phyloP scores from a whole-genome alignment of 2,113 vertebrate species.

The Malurus cyaneus region DNA sequence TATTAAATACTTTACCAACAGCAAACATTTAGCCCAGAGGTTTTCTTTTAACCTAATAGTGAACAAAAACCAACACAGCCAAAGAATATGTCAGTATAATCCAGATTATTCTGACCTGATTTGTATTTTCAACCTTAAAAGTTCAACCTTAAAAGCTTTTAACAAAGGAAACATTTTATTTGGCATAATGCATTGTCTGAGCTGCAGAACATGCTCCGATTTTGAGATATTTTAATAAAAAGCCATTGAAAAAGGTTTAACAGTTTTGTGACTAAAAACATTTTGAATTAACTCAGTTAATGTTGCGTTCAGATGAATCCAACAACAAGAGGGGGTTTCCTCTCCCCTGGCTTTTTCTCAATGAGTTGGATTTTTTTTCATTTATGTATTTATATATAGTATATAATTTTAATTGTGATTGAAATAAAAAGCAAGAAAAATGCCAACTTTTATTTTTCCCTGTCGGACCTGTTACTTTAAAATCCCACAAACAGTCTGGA shows the following conservation, averaged over 20 bases:
- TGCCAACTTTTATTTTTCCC: background rate
- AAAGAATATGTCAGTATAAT: background rate
- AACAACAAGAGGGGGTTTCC: background rate
- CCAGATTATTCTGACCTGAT: conserved; percentile 3
- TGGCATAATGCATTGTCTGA: conserved; percentile 33
- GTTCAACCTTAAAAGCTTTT: conserved; percentile 32
- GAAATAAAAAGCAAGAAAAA: background rate
- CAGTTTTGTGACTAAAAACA: background rate
- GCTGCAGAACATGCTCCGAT: conserved; percentile 7
- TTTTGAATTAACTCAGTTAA: conserved; percentile 3
- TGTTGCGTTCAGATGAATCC: background rate
- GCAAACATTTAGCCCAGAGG: background rate
- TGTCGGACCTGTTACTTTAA: background rate
- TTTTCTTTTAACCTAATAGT: background rate
- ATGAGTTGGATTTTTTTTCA: accelerated
- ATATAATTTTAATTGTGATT: background rate
- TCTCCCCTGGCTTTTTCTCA: background rate
- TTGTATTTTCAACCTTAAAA: background rate
- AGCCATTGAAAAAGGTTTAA: background rate
- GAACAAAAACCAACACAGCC: background rate
- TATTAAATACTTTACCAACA: conserved; percentile 16
- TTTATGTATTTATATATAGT: background rate
- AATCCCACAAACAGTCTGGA: background rate
- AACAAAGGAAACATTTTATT: conserved; percentile 47
- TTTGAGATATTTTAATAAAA: conserved; percentile 14